Base-by-base conservation (phyloP, 1,140 invertebrate species). In the Dryas iulia region DNA sequence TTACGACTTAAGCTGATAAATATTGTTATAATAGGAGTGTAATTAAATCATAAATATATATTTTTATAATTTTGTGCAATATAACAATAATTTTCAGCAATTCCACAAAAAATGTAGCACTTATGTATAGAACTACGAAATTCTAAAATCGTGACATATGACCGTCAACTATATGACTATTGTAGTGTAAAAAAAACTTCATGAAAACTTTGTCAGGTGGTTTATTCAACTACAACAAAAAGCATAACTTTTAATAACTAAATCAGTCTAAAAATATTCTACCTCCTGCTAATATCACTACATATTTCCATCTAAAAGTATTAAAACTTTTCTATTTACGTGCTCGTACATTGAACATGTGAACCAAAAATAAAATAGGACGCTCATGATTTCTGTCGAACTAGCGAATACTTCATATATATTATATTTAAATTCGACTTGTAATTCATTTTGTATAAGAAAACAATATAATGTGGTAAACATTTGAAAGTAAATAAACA, bases 221-320 rank as follows among this genome's bases (percentile, higher is more conserved):
- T 91, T 90, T 90, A 90, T 83, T 91, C 74, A 90, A 91, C 87
- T 91, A 91, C 89, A 91, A 90, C 85, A 89, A 90, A 89, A 91
- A 89, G 83, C 87, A 87, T 88, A 89, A 88, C 82, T 83, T 88
- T 87, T 87, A 87, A 83, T 66, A 91, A 91, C 89, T 91, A 91
- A 91, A 90, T 91, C 89, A 91, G 89, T 91, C 89, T 91, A 91
- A 91, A 90, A 89, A 89, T 89, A 88, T 87, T 87, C 87, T 83
- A 82, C 69, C 59, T 85, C 79, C 81, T 80, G 79, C 74, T 47
- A 47, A 47, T 82, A 84, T 80, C 74, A 85, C 86, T 78, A 82
- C 78, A 82, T 79, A 84, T 84, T 83, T 76, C 69, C 76, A 84
- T 86, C 79, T 88, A 89, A 83, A 84, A 84, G 70, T 76, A 78